Base-by-base conservation (phyloP, 2,888 invertebrate species). In the Chrysodeixis includens region DNA sequence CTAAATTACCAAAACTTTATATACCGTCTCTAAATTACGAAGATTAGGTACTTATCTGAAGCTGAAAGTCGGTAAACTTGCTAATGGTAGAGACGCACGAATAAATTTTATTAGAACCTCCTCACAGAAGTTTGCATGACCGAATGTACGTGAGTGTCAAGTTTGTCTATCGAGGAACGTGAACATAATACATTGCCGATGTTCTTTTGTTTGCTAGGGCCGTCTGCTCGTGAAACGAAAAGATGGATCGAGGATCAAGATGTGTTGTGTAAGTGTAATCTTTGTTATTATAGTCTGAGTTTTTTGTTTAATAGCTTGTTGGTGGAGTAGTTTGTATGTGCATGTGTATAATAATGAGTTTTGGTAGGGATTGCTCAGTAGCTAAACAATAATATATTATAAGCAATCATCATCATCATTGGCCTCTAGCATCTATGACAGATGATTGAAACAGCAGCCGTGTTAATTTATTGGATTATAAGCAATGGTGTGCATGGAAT, bases 101-200 rank as follows among this genome's bases (percentile, higher is more conserved):
- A 83, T 84, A 83, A 75, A 83, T 83, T 84, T 81, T 75, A 81
- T 83, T 81, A 82, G 62, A 58, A 54, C 69, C 57, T 58, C 56
- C 59, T 66, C 49, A 46, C 46, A 56, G 70, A 85, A 86, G 79
- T 86, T 86, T 78, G 74, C 74, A 73, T 75, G 66, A 70, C 61
- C 40, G 56, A 66, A 73, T 68, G 79, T 76, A 86, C 87, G 86
- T 86, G 86, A 82, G 83, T 76, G 74, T 74, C 74, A 84, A 86
- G 83, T 86, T 85, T 69, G 63, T 58, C 64, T 78, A 83, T 77
- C 67, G 76, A 20, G 32, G 69, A 56, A 82, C 86, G 84, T 85
- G 87, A 78, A 79, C 77, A 81, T 20, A 49, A 49, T 49, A 49
- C 71, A 61, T 79, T 80, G 53, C 60, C 73, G 76, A 81, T 84